Evolutionary conservation across 1,140 invertebrate species (phyloP).

Genomic region (Drosophila tani): DNA sequence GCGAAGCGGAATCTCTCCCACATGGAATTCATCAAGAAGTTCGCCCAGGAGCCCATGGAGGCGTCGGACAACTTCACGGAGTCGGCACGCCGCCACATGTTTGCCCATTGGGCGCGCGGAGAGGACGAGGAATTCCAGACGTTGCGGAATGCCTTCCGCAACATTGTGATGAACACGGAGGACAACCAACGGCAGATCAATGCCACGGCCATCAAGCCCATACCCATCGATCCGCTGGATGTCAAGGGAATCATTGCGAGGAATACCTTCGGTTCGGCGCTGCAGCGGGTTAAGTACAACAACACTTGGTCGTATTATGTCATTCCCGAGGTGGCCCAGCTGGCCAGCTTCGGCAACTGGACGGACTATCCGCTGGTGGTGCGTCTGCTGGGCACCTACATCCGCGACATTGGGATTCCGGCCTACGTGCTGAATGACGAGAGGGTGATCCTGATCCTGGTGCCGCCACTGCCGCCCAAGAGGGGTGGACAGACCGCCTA

Average conservation of each 20-base stretch:
- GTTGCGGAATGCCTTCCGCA: constrained; percentile 68
- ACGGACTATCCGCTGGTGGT: constrained; percentile 67
- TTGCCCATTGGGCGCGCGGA: constrained; percentile 80
- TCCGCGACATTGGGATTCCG: constrained; percentile 74
- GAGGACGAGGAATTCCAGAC: constrained; percentile 71
- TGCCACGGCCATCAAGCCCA: constrained; percentile 54
- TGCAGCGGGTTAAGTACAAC: constrained; percentile 73
- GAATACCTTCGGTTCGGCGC: constrained; percentile 64
- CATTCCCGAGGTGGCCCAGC: constrained; percentile 74
- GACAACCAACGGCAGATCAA: constrained; percentile 60
- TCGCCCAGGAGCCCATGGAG: constrained; percentile 54
- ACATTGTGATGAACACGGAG: constrained; percentile 66
- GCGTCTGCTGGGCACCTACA: constrained; percentile 69
- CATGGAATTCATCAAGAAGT: constrained; percentile 68
- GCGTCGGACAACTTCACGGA: constrained; percentile 73
- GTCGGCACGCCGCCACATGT: constrained; percentile 76
- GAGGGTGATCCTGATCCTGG: constrained; percentile 71
- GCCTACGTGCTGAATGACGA: constrained; percentile 71
- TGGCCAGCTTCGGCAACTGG: constrained; percentile 78
- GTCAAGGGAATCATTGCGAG: constrained; percentile 47
- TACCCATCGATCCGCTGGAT: constrained; percentile 71
- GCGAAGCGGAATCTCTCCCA: constrained; percentile 68
- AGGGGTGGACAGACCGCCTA: constrained; percentile 51
- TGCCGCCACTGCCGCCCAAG: constrained; percentile 78
- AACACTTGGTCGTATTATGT: constrained; percentile 77